Evolutionary conservation across 2,888 invertebrate species (phyloP).

Genomic region (Pseudanteris insignis): DNA sequence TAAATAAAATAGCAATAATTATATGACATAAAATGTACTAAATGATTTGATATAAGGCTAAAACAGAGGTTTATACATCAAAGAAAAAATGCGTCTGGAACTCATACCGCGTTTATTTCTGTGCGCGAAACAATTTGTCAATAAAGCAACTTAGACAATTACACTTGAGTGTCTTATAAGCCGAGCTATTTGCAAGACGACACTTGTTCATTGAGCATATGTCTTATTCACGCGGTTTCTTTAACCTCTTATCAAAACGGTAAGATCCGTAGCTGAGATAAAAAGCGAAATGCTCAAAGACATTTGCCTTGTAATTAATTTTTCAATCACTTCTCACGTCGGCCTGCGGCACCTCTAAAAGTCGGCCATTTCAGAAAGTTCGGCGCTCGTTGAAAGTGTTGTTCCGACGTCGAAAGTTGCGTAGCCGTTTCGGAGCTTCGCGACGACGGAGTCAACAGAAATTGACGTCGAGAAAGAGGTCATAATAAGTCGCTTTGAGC

Average conservation of each 20-base stretch:
- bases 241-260: not conserved
- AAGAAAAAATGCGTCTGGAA: too few relatives aligned
- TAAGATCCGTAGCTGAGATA: constrained; percentile 2
- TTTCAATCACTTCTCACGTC: constrained; percentile 24
- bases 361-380: constrained; percentile 22
- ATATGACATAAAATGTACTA: too few relatives aligned
- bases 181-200: not conserved
- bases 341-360: constrained; percentile 23
- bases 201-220: not conserved
- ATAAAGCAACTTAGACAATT: constrained; percentile 3
- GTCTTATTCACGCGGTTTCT: constrained; percentile 10
- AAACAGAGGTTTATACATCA: too few relatives aligned
- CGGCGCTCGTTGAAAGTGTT: constrained; percentile 8
- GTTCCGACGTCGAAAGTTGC: constrained; percentile 14
- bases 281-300: constrained; percentile 19
- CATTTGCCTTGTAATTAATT: constrained; percentile 31
- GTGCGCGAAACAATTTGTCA: not conserved
- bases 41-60: too few relatives aligned
- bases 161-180: not conserved
- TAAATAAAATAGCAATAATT: too few relatives aligned
- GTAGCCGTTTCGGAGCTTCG: constrained; percentile 6
- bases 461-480: constrained; percentile 15
- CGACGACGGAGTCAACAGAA: constrained; percentile 1
- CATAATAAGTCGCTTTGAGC: constrained; percentile 10
- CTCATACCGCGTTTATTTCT: too few relatives aligned